A percentile compares a stretch with the other conserved stretches of the same genome.
phyloP scores from a whole-genome alignment of 1,140 invertebrate genomes.

The Drosophila serrata region DNA sequence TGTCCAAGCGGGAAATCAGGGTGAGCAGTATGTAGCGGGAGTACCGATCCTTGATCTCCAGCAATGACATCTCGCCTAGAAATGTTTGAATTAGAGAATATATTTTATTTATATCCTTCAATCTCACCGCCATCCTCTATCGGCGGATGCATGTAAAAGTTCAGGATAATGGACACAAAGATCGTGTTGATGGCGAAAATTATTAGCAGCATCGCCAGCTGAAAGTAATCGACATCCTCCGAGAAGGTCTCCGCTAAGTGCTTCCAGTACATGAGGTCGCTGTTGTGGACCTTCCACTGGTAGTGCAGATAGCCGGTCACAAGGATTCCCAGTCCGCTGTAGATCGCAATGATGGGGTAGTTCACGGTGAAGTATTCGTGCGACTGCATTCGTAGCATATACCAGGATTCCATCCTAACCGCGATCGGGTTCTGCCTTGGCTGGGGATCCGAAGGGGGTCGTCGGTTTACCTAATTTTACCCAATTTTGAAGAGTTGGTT shows the following conservation, averaged over 20 bases:
- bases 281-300: slow-evolving; percentile 63
- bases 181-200: slow-evolving; percentile 64
- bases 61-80: slow-evolving; percentile 54
- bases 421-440: background rate
- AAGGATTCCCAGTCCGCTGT: slow-evolving; percentile 48
- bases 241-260: slow-evolving; percentile 46
- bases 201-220: slow-evolving; percentile 58
- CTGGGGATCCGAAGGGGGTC: background rate
- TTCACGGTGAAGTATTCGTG: slow-evolving; percentile 61
- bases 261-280: slow-evolving; percentile 77
- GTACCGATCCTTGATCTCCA: slow-evolving; percentile 83
- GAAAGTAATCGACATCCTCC: slow-evolving; percentile 62
- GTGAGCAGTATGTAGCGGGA: slow-evolving; percentile 73
- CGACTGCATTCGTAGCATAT: slow-evolving; percentile 42
- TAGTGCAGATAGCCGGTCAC: slow-evolving; percentile 73
- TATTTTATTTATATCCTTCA: background rate
- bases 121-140: slow-evolving; percentile 42
- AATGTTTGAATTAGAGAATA: no score
- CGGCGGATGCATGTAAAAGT: slow-evolving; percentile 54
- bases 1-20: slow-evolving; percentile 70
- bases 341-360: slow-evolving; percentile 66
- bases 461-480: background rate
- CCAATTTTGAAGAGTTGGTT: slow-evolving; percentile 22
- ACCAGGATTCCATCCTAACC: slow-evolving; percentile 56
- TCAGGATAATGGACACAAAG: slow-evolving; percentile 61